Evolutionary conservation across 1,140 invertebrate genomes (phyloP), one percentile per base, ranked within the genome.

Genomic region (Drosophila erecta): DNA sequence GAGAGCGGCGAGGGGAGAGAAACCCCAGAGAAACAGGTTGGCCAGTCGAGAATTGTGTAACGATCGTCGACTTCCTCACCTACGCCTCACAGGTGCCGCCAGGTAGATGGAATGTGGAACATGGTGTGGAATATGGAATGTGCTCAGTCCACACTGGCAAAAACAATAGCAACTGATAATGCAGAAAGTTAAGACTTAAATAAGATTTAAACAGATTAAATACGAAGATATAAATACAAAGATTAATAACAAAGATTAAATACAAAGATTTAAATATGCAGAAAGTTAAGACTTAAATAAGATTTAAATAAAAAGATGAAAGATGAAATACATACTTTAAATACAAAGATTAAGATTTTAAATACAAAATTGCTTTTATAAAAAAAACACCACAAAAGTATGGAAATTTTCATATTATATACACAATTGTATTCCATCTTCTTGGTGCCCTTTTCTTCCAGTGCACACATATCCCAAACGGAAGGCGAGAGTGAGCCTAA

Each of bases 21-120:
- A 27, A 15, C 30, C 22, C 47, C 33, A 38, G 35, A 22, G 38
- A 73, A 79, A 84, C 80, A 71, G 65, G 65, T 76, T 84, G 37
- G 46, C 38, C 37, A 7, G 30, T 50, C 61, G 53, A 41, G 53
- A 53, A 78, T 74, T 84, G 80, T 78, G 60, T 75, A 80, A 66
- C 57, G 47, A 24, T 20, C 27, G 38, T 11, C 59, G 59, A 35
- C 33, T 15, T 55, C 41, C 43, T 72, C 76, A 72, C 76, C 76
- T 74, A 58, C 69, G 61, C 70, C 40, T 43, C 59, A 59, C 70
- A 79, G 80, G 80, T 81, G 79, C 53, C 74, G 57, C 60, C 46
- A 37, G 17, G 53, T 76, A 55, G 43, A 46, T 61, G 44, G 70
- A 64, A 67, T 67, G 60, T 41, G 30, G 20, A 37, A 57, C 37